Evolutionary conservation across 2,113 vertebrate genomes (phyloP).

Genomic region (Camelus dromedarius): DNA sequence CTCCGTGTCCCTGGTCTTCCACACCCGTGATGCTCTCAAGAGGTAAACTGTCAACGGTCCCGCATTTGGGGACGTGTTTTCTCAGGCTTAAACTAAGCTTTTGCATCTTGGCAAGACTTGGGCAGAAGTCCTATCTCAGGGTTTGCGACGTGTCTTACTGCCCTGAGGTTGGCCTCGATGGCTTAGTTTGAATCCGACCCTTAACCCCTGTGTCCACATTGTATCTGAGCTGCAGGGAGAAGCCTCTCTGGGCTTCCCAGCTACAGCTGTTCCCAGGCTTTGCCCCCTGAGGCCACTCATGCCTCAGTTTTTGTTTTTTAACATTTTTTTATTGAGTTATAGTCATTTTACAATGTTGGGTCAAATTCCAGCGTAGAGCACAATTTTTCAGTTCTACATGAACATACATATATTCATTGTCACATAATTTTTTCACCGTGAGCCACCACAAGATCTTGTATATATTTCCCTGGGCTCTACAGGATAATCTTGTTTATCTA

Average conservation of each 20-base stretch:
- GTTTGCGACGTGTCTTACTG: neutral
- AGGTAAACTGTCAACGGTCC: neutral
- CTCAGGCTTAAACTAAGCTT: neutral
- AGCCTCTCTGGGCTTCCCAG: neutral
- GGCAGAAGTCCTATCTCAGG: neutral
- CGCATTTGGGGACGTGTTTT: neutral
- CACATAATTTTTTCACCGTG: no score
- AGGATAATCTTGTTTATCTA: no score
- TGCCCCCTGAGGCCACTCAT: no score
- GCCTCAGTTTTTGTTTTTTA: neutral
- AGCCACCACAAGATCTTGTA: no score
- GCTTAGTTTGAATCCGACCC: neutral
- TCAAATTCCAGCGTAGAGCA: no score
- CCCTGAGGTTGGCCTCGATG: neutral
- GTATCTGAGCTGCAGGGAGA: neutral
- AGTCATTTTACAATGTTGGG: no score
- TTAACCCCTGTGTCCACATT: neutral
- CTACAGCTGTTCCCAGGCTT: neutral
- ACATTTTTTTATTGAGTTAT: no score
- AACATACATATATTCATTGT: no score
- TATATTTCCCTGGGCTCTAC: no score
- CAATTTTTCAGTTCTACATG: no score
- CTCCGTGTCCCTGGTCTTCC: neutral
- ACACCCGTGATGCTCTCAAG: neutral
- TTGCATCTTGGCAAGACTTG: neutral